Conservation (phyloP, 64 coral and sea anemone genomes). For the Actinia equina region DNA sequence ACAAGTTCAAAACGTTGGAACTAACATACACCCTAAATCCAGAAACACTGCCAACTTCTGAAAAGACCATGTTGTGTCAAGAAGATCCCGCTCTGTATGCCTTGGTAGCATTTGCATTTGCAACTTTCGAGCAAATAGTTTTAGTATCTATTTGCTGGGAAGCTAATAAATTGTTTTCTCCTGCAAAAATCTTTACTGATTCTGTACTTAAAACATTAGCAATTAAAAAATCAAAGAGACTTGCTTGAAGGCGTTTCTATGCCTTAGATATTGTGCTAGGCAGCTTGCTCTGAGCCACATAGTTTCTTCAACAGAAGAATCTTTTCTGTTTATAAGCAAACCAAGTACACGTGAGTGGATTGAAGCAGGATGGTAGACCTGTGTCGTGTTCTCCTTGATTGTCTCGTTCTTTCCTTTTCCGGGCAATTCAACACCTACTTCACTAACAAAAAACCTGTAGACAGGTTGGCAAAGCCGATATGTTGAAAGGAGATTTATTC, state of each 20-base stretch:
- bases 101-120: slow-evolving; percentile 5
- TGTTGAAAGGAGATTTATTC: neutral
- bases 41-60: neutral
- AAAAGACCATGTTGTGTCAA: neutral
- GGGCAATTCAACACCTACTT: slow-evolving; percentile 81
- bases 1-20: neutral
- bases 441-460: slow-evolving; percentile 50
- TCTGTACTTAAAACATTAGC: neutral
- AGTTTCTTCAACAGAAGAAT: neutral
- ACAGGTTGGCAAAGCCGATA: slow-evolving; percentile 53
- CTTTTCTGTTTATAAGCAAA: neutral
- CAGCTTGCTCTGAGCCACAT: neutral
- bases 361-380: slow-evolving; percentile 1
- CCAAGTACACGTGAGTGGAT: neutral
- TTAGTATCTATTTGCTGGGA: neutral
- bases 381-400: slow-evolving; percentile 41
- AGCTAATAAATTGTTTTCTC: neutral
- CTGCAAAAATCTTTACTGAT: neutral
- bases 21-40: neutral
- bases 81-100: neutral
- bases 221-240: neutral
- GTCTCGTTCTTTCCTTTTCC: slow-evolving; percentile 61
- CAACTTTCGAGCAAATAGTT: neutral
- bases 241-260: neutral
- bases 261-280: neutral